Base-by-base conservation (phyloP, 1,140 invertebrate genomes). In the Onthophagus taurus region DNA sequence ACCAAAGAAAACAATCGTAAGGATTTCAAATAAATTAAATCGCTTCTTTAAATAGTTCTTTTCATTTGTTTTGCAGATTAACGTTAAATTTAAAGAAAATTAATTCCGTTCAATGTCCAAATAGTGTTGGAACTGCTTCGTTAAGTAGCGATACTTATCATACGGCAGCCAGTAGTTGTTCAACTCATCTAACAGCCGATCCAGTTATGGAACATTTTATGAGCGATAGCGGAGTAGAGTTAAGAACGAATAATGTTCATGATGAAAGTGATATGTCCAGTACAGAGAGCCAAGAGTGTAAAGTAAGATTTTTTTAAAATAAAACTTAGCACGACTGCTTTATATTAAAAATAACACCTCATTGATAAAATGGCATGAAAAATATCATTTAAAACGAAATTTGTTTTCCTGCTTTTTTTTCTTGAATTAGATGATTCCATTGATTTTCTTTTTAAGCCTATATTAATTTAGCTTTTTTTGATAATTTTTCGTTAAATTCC, bases 141-240 rank as follows among this genome's bases (percentile, higher is more conserved):
- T 51, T 74, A 17, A 74, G 73, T 24, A 72, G 71, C 20, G 81
- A 83, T 50, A 83, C 81, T 0, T 85, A 81, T 57, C 81, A 84
- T 59, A 84, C 82, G n/a, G 81, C 82, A 0, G 63, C 70, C 12
- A 75, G 73, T 11, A 66, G 65, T 43, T 68, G 69, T 50, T 70
- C 67, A 33, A 47, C 45, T 4, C 12, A 35, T 11, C 26, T 47
- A 36, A 35, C 31, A 34, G 38, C 42, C 31, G 31, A 44, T 24
- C 49, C 48, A 6, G 38, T 42, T 16, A 19, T 53, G 1, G 56
- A 60, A 20, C 50, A 55, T 31, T 44, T 67, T 3, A 72, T 72
- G 70, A 67, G 67, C 31, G 70, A 72, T 49, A 72, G 69, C 46
- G 70, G 70, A 9, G 69, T 72, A 0, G 69, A 68, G 45, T 39